These are phyloP conservation scores for Bombus fervidus DNA, from an alignment of 1,140 invertebrate genomes.

Conservation along the genomic window DNA sequence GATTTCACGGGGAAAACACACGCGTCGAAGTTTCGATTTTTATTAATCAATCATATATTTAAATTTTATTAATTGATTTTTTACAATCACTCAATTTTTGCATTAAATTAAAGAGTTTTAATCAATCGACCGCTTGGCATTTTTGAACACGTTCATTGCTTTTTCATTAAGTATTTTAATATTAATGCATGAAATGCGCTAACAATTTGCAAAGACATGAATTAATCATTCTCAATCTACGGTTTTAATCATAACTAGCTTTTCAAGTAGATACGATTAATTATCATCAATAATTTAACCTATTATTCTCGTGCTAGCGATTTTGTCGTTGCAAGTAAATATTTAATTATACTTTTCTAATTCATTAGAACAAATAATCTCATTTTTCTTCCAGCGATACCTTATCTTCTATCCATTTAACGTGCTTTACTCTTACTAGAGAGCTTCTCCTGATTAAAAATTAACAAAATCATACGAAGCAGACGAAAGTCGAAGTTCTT, in stretches of 20 bases:
- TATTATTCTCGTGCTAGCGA: neutral
- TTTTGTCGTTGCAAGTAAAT: neutral
- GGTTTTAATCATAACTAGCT: neutral
- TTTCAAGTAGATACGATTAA: neutral
- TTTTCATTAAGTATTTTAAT: too few species aligned
- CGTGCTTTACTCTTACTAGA: neutral
- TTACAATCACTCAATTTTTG: neutral
- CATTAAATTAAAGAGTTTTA: neutral
- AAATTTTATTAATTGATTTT: neutral
- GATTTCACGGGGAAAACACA: neutral
- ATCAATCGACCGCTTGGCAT: neutral
- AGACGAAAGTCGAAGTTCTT: neutral
- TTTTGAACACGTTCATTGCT: neutral
- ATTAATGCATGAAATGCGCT: neutral
- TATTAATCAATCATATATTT: neutral
- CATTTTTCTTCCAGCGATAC: neutral
- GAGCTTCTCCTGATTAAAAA: neutral
- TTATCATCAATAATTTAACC: neutral
- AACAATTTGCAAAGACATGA: neutral
- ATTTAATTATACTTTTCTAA: neutral
- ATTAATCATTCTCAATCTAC: constrained; percentile 1
- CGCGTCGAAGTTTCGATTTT: neutral
- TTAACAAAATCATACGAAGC: neutral
- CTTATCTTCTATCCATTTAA: neutral
- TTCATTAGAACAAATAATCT: neutral